Percentiles rank a stretch among this genome's conserved stretches.
These are phyloP conservation scores for Xanthorhoe spadicearia DNA, from an alignment of 2,888 invertebrate genomes.

Conservation along the genomic window DNA sequence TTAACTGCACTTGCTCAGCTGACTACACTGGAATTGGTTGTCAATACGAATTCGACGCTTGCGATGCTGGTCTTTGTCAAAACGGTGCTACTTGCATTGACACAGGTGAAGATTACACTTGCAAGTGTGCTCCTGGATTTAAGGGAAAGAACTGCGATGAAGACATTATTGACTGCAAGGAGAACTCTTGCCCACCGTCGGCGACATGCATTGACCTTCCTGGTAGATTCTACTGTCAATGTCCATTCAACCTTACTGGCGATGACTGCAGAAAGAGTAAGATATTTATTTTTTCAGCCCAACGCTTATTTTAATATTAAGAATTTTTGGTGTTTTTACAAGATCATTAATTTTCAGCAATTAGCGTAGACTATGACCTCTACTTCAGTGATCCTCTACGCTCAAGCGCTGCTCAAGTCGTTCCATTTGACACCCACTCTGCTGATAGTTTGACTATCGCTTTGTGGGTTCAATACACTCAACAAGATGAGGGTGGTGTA, in stretches of 20 bases:
- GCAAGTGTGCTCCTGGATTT: constrained; percentile 92
- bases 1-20: constrained; percentile 96
- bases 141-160: constrained; percentile 94
- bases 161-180: constrained; percentile 95
- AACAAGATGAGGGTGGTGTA: constrained; percentile 95
- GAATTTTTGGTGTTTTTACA: neutral
- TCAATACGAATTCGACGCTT: constrained; percentile 97
- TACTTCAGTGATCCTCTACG: constrained; percentile 96
- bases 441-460: constrained; percentile 94
- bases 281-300: constrained; percentile 44
- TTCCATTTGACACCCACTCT: constrained; percentile 93
- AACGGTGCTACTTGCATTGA: constrained; percentile 97
- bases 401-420: constrained; percentile 95
- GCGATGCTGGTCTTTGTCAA: constrained; percentile 94
- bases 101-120: constrained; percentile 93
- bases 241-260: constrained; percentile 98
- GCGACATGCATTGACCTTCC: constrained; percentile 96
- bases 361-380: constrained; percentile 98
- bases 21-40: constrained; percentile 95
- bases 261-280: constrained; percentile 98
- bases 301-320: neutral
- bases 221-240: constrained; percentile 96
- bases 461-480: constrained; percentile 98
- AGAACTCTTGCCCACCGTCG: constrained; percentile 96
- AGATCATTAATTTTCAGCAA: constrained; percentile 85